These are phyloP conservation scores for Trissolcus japonicus DNA, from an alignment of 2,888 invertebrate genomes.

Conservation along the genomic window DNA sequence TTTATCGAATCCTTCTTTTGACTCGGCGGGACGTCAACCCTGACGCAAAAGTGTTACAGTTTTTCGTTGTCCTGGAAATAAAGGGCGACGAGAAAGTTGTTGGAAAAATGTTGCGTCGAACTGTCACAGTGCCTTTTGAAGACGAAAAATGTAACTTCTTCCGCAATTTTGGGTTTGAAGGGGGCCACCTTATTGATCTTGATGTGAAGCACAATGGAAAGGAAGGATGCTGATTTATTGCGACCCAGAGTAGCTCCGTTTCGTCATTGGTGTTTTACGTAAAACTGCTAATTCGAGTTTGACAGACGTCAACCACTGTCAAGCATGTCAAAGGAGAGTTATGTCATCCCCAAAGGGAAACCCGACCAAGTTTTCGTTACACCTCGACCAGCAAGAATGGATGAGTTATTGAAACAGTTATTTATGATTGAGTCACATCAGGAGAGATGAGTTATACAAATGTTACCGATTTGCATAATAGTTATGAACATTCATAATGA, in stretches of 20 bases:
- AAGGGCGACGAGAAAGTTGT: conserved; percentile 28
- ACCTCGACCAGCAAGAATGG: conserved; percentile 29
- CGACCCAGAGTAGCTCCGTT: conserved; percentile 40
- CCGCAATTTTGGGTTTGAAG: conserved; percentile 11
- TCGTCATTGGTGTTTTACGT: conserved; percentile 47
- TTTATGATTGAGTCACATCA: conserved; percentile 20
- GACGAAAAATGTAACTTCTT: conserved; percentile 20
- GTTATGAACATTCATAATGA: not conserved
- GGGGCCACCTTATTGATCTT: conserved; percentile 6
- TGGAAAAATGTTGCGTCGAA: conserved; percentile 49
- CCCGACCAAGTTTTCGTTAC: conserved; percentile 3
- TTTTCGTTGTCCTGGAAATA: conserved; percentile 13
- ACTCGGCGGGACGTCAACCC: conserved; percentile 3
- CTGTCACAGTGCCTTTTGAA: conserved; percentile 33
- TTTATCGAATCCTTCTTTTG: conserved; percentile 33
- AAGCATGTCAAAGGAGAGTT: conserved; percentile 24
- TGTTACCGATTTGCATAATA: not conserved
- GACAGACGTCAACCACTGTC: conserved; percentile 32
- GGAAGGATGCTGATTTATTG: conserved; percentile 33
- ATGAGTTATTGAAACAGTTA: conserved; percentile 27
- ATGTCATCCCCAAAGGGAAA: conserved; percentile 7
- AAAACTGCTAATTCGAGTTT: conserved; percentile 15
- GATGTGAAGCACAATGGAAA: conserved; percentile 18
- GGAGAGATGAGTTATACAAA: conserved; percentile 7
- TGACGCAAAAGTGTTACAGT: conserved; percentile 53